Percentiles rank a stretch among this genome's conserved stretches.
Evolutionary conservation across 2,888 invertebrate species (phyloP).

Genomic region (Portevinia maculata): DNA sequence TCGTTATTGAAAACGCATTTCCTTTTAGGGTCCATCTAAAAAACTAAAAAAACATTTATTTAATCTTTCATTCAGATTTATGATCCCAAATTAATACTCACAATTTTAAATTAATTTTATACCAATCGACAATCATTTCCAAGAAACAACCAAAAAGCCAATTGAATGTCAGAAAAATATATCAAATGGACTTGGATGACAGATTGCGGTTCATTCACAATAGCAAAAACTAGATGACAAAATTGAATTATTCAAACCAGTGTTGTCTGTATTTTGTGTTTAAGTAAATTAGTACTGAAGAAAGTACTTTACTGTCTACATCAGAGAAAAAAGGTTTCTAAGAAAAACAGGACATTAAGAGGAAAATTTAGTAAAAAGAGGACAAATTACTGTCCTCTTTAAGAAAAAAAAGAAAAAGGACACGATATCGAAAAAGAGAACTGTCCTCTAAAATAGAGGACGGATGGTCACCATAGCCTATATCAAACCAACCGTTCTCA

Average conservation of each 20-base stretch:
- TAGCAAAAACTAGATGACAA: constrained; percentile 17
- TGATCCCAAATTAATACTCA: constrained; percentile 12
- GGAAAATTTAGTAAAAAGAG: constrained; percentile 25
- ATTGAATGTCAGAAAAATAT: constrained; percentile 11
- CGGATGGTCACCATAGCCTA: constrained; percentile 8
- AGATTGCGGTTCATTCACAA: constrained; percentile 22
- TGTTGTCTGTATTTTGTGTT: no score
- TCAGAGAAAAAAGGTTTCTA: no score
- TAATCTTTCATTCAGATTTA: constrained; percentile 18
- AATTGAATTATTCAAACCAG: constrained; percentile 15
- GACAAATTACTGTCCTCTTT: constrained; percentile 13
- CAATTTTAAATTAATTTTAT: constrained; percentile 18
- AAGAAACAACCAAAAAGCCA: constrained; percentile 7
- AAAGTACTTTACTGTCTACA: no score
- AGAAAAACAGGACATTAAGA: no score
- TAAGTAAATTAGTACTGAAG: no score
- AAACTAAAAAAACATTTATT: constrained; percentile 14
- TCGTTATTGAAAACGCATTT: neutral
- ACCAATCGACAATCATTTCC: no score
- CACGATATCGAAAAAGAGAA: constrained; percentile 15
- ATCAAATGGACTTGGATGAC: constrained; percentile 4
- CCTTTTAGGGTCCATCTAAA: constrained; percentile 31
- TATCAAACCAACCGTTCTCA: no score
- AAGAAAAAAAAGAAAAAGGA: constrained; percentile 7
- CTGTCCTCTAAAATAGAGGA: no score